Evolutionary conservation across 2,797 vertebrate genomes (phyloP).

Genomic region (Danio kyathit): DNA sequence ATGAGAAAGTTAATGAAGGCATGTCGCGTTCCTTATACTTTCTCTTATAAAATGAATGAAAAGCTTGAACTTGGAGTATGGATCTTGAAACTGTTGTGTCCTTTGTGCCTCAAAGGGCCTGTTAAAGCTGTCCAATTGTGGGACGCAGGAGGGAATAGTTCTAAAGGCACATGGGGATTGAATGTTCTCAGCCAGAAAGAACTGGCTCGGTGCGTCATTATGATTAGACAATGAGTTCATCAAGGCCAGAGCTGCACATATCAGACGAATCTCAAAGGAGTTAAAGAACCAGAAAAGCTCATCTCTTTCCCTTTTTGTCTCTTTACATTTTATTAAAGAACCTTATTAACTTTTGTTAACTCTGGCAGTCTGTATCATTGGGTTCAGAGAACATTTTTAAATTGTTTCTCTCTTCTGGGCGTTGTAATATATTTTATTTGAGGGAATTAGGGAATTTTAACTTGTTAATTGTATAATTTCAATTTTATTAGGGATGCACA

Average conservation of each 20-base stretch:
- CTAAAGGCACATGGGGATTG: conserved; percentile 34
- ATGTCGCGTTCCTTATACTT: background rate
- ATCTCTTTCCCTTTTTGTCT: conserved; percentile 41
- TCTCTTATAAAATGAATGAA: conserved; percentile 20
- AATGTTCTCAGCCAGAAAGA: conserved; percentile 37
- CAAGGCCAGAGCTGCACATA: conserved; percentile 40
- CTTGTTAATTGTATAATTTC: conserved; percentile 18
- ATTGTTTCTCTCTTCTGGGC: background rate
- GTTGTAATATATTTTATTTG: background rate
- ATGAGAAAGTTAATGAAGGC: conserved; percentile 28
- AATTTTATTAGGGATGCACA: background rate
- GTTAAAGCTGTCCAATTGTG: conserved; percentile 32
- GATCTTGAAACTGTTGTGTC: conserved; percentile 10
- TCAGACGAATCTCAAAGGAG: conserved; percentile 48
- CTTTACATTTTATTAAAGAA: conserved; percentile 49
- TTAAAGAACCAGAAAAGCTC: conserved; percentile 47
- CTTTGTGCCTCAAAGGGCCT: conserved; percentile 20
- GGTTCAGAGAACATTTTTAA: conserved; percentile 43
- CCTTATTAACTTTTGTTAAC: conserved; percentile 52
- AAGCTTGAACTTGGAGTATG: background rate
- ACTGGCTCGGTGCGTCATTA: conserved; percentile 37
- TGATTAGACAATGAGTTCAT: conserved; percentile 53
- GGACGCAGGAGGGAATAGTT: conserved; percentile 7
- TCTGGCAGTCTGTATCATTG: conserved; percentile 18
- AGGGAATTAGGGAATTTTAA: conserved; percentile 3